Base-by-base conservation (phyloP, 2,113 vertebrate species). In the Pongo abelii region DNA sequence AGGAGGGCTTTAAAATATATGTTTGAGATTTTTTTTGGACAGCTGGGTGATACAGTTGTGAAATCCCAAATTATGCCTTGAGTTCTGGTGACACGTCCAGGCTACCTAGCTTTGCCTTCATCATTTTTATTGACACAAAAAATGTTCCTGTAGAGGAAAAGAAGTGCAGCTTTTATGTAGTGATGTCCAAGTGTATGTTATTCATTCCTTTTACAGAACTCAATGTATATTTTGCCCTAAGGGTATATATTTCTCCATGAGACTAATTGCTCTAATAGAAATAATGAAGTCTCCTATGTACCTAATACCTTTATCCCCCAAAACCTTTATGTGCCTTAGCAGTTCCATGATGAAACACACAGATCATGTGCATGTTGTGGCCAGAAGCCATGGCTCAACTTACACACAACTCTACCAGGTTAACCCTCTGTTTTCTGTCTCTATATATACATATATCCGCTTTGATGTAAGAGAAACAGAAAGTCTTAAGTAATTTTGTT, bases 191-290 rank as follows among this genome's bases (percentile, higher is more conserved):
- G 79, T 96, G 78, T 94, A 70, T 75, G 69, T 64, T 96, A 93
- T 75, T 96, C 93, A 95, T 97, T 95, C 81, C 78, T 95, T 91
- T 67, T 89, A 43, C 46, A 97, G 85, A 97, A 97, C 75, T 93
- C 86, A 96, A 93, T 84, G 86, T 96, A 84, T 91, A 80, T 93
- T 96, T 96, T 89, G 48, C 67, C 96, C 86, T 64, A 75, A 95
- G 93, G 97, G 92, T 95, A 70, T 88, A 75, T 96, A 90, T 97
- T 96, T 93, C 81, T 89, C 78, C 85, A 84, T 93, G 92, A 97
- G 85, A 89, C 94, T 97, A 96, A 98, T 97, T 97, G 38, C 92
- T 96, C 16, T 98, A 96, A 96, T 95, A 92, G 72, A 30, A 93
- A 91, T 96, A 96, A 97, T 97, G 96, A 95, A 96, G 67, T 57